These are phyloP conservation scores for Terrapene triunguis DNA, from an alignment of 2,113 vertebrate species.

Conservation along the genomic window DNA sequence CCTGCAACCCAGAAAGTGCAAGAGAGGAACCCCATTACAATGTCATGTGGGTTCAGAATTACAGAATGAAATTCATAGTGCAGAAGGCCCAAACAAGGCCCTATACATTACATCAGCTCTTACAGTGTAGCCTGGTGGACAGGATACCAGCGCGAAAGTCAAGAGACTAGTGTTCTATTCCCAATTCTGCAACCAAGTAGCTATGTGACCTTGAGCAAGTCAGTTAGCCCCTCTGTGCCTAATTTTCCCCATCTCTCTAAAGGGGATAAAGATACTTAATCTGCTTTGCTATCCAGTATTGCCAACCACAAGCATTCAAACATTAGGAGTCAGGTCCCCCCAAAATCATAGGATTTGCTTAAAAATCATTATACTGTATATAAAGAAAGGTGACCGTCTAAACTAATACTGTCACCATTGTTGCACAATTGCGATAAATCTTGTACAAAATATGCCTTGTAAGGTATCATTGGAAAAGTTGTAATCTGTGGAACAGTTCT, in stretches of 20 bases:
- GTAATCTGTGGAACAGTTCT: not conserved
- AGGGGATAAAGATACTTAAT: not conserved
- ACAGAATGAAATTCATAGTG: not conserved
- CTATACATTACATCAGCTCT: not conserved
- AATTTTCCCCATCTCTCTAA: not conserved
- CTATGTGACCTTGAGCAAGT: not conserved
- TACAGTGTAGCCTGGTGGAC: not conserved
- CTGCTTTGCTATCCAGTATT: not conserved
- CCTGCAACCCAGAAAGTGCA: not conserved
- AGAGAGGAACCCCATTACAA: not conserved
- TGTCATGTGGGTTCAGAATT: not conserved
- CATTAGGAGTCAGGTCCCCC: not conserved
- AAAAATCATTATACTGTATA: not conserved
- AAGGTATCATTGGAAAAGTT: not conserved
- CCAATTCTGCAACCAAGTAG: not conserved
- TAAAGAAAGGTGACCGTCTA: not conserved
- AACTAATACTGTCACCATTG: not conserved
- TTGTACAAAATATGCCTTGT: not conserved
- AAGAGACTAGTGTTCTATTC: not conserved
- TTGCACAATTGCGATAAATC: not conserved
- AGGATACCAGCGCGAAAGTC: not conserved
- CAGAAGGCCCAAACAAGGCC: not conserved
- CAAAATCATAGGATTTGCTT: not conserved
- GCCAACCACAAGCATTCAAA: accelerated
- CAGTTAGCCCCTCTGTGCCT: not conserved